A percentile compares a stretch with the other conserved stretches of the same genome.
These are phyloP conservation scores for Erebia epiphron DNA, from an alignment of 2,888 invertebrate genomes.

Conservation along the genomic window DNA sequence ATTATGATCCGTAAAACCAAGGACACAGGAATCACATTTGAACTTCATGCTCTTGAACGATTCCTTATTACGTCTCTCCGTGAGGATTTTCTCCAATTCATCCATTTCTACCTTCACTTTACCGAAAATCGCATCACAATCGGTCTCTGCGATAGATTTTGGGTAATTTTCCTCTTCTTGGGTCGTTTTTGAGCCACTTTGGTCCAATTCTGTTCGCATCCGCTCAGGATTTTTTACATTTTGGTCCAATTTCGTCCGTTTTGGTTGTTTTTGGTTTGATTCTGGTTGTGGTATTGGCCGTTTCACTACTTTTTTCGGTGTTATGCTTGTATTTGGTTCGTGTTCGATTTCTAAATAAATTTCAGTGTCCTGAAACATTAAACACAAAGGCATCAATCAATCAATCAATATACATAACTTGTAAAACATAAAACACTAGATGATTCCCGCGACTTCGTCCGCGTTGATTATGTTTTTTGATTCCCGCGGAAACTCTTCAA, in stretches of 20 bases:
- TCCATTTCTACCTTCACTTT: conserved; percentile 6
- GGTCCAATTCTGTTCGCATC: background rate
- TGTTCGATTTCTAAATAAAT: background rate
- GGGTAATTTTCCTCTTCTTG: background rate
- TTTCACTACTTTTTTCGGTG: background rate
- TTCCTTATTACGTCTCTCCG: background rate
- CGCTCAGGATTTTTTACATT: background rate
- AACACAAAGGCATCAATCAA: too few species aligned
- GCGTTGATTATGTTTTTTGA: too few species aligned
- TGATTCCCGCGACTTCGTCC: too few species aligned
- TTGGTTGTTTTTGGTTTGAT: background rate
- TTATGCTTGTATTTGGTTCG: too few species aligned
- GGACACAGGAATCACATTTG: conserved; percentile 16
- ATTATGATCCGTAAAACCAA: conserved; percentile 5
- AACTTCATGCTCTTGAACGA: conserved; percentile 4
- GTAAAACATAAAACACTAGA: too few species aligned
- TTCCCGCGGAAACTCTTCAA: too few species aligned
- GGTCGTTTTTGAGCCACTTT: background rate
- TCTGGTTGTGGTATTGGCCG: background rate
- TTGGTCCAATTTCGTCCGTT: background rate
- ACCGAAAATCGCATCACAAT: conserved; percentile 1
- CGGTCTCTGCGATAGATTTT: background rate
- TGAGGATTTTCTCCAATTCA: background rate
- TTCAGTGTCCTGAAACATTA: background rate
- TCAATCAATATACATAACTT: too few species aligned